Base-by-base conservation (phyloP, 1,140 invertebrate genomes). In the Probaryconus sp. region DNA sequence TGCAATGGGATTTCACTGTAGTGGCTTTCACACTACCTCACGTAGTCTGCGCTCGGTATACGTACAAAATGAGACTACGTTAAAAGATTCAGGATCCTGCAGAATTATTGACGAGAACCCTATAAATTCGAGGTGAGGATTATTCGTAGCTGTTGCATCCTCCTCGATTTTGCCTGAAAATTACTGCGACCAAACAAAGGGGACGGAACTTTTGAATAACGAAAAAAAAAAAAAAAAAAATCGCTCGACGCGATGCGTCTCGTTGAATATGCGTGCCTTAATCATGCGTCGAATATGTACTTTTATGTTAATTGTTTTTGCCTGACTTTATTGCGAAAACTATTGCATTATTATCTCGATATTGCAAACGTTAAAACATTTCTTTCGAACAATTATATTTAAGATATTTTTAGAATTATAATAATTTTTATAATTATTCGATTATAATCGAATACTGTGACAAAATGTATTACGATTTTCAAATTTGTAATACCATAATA, bases 1-100 rank as follows among this genome's bases (percentile, higher is more conserved):
- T 65, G 69, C 79, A 80, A 83, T 83, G 77, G 76, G 81, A 80
- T 82, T 84, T 78, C 74, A 74, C 75, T 81, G 79, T 78, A 80
- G 81, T 81, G 64, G 79, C 74, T 68, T 75, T 73, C 70, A 78
- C 72, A 71, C 72, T 42, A 42, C 35, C 71, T 68, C 76, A 71
- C 68, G 50, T 70, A 71, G 60, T 58, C 51, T 69, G 55, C 35
- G 42, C 48, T 61, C 61, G 42, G 47, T 61, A 37, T 51, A 56
- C 55, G 55, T 69, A 60, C 60, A 37, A 63, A 76, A 79, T 76
- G 70, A 76, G 74, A 70, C 64, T 65, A n/a, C 53, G 74, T 70
- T 76, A 58, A 77, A 77, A 79, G 71, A 74, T 79, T 74, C 61
- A 75, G 40, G 63, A 65, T 61, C 26, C 58, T 51, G 24, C 26